Evolutionary conservation across 2,797 vertebrate genomes (phyloP).

Genomic region (Chiloscyllium punctatum): DNA sequence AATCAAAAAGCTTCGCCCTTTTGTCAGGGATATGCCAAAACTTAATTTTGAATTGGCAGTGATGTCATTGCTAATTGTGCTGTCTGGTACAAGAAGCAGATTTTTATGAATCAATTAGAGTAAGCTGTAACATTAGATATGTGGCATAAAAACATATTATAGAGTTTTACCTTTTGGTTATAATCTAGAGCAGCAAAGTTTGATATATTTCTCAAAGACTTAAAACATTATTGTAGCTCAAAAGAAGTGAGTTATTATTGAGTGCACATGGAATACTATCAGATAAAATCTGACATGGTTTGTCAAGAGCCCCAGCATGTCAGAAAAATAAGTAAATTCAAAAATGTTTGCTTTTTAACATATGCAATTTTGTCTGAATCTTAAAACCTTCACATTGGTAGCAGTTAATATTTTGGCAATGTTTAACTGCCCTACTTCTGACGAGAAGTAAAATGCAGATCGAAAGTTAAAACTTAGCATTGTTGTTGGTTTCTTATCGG

Average conservation of each 20-base stretch:
- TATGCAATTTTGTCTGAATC: not conserved
- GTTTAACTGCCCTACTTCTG: not conserved
- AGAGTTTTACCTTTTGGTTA: not conserved
- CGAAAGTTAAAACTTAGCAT: not conserved
- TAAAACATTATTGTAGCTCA: not conserved
- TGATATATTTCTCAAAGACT: not conserved
- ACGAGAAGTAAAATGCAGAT: not conserved
- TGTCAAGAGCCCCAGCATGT: not conserved
- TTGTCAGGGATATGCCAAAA: not conserved
- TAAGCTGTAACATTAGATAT: not conserved
- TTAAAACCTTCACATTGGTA: not conserved
- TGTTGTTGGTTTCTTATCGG: not conserved
- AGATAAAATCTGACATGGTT: not conserved
- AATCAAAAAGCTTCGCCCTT: slow-evolving; percentile 9
- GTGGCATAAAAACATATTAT: not conserved
- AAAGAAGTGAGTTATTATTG: not conserved
- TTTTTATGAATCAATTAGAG: not conserved
- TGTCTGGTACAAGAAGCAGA: not conserved
- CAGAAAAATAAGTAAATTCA: not conserved
- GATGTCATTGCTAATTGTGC: not conserved
- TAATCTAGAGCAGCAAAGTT: not conserved
- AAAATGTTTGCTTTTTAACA: not conserved
- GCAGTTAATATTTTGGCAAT: not conserved
- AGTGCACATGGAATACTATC: not conserved
- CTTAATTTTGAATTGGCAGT: not conserved